A percentile compares a stretch with the other conserved stretches of the same genome.
Evolutionary conservation across 2,797 vertebrate genomes (phyloP).

Genomic region (Myotis vivesi): DNA sequence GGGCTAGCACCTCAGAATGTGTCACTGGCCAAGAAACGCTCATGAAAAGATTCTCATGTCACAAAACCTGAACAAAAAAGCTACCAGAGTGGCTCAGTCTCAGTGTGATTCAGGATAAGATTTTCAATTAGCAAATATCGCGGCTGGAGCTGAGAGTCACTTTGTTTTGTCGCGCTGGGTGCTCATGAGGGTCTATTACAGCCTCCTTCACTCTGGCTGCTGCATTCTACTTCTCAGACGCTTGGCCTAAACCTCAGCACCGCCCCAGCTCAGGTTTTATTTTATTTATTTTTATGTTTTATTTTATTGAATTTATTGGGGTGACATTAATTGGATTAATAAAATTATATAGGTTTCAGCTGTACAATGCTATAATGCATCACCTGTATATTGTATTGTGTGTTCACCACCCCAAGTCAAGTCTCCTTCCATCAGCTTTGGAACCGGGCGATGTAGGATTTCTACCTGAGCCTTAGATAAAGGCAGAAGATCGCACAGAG

Average conservation of each 20-base stretch:
- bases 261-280: not conserved
- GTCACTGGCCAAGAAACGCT: slow-evolving; percentile 52
- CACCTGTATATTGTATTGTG: not conserved
- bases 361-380: not conserved
- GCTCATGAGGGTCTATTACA: not conserved
- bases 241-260: not conserved
- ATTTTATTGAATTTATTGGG: not conserved
- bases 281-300: not conserved
- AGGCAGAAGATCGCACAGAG: slow-evolving; percentile 95
- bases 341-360: not conserved
- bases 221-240: not conserved
- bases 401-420: not conserved
- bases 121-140: slow-evolving; percentile 23
- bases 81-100: slow-evolving; percentile 55
- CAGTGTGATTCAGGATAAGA: slow-evolving; percentile 64
- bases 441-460: slow-evolving; percentile 20
- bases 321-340: not conserved
- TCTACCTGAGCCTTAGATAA: slow-evolving; percentile 94
- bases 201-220: not conserved
- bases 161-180: rapidly evolving
- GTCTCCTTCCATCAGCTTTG: not conserved
- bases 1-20: slow-evolving; percentile 28
- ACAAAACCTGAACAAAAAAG: slow-evolving; percentile 14
- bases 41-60: not conserved
- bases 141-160: not conserved